Percentiles rank a stretch among this genome's conserved stretches.
Conservation (phyloP, 2,888 invertebrate genomes). For the Xestobium rufovillosum region DNA sequence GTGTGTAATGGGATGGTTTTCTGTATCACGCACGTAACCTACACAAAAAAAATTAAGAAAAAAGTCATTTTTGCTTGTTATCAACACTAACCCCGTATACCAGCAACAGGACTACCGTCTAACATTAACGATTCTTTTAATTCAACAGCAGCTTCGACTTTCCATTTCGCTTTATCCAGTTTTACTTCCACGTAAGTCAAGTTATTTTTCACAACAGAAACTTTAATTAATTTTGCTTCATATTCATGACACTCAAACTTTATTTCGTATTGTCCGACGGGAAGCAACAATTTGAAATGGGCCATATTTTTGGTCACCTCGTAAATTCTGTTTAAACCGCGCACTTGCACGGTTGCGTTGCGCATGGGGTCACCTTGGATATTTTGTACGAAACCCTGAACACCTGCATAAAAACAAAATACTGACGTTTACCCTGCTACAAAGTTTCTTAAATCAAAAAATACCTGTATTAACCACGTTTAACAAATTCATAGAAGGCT, state of each 20-base stretch:
- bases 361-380: constrained; percentile 55
- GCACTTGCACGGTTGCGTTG: constrained; percentile 63
- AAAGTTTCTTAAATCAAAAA: constrained; percentile 8
- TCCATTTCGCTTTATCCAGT: constrained; percentile 12
- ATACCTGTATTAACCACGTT: constrained; percentile 56
- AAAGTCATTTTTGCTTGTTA: constrained; percentile 4
- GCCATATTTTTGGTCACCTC: constrained; percentile 62
- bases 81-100: constrained; percentile 26
- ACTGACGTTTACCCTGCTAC: constrained; percentile 20
- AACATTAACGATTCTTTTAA: constrained; percentile 24
- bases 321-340: constrained; percentile 50
- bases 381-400: constrained; percentile 65
- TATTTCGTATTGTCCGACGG: constrained; percentile 59
- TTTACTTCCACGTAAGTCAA: constrained; percentile 38
- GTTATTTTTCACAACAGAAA: constrained; percentile 42
- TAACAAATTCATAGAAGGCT: constrained; percentile 56
- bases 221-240: constrained; percentile 42
- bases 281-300: constrained; percentile 63
- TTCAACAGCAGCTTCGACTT: constrained; percentile 8
- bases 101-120: constrained; percentile 23
- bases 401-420: constrained; percentile 44
- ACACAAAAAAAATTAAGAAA: constrained; percentile 11
- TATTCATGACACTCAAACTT: constrained; percentile 57
- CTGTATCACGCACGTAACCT: constrained; percentile 55
- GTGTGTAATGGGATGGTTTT: constrained; percentile 51